These are phyloP conservation scores for Tethya wilhelma DNA, from an alignment of 37 sponge, comb jelly and placozoan genomes.

Conservation along the genomic window DNA sequence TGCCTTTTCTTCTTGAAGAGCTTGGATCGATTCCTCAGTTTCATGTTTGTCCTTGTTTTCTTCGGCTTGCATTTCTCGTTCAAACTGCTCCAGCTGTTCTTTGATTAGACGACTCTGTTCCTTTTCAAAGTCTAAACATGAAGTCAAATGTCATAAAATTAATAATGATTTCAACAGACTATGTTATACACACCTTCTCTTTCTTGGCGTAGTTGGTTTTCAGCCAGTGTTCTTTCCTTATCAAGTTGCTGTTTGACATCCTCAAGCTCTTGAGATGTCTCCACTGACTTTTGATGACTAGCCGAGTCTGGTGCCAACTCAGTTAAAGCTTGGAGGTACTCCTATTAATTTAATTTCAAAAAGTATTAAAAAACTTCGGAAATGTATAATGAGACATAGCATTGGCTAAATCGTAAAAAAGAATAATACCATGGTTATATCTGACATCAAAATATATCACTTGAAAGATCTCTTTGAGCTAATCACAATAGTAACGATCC, in stretches of 20 bases:
- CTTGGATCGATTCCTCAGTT: neutral
- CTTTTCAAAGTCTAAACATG: neutral
- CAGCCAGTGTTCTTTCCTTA: neutral
- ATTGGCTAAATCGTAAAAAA: no score
- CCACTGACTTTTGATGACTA: neutral
- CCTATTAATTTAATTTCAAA: no score
- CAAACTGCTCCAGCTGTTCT: neutral
- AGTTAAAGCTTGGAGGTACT: slow-evolving; percentile 1
- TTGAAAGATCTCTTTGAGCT: no score
- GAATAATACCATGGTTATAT: neutral
- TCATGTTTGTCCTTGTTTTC: neutral
- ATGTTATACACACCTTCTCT: slow-evolving; percentile 9
- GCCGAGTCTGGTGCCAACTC: slow-evolving; percentile 3
- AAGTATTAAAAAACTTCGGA: no score
- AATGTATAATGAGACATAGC: no score
- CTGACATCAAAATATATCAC: neutral
- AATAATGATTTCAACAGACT: neutral
- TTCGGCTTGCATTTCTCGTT: neutral
- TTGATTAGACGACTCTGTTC: neutral
- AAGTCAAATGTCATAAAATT: neutral
- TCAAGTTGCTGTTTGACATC: neutral
- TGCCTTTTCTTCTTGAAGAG: slow-evolving; percentile 11
- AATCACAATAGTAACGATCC: no score
- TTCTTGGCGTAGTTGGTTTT: neutral
- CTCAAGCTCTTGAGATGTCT: neutral